A percentile compares a stretch with the other conserved stretches of the same genome.
Evolutionary conservation across 2,113 vertebrate species (phyloP).

Genomic region (Megaptera novaeangliae): DNA sequence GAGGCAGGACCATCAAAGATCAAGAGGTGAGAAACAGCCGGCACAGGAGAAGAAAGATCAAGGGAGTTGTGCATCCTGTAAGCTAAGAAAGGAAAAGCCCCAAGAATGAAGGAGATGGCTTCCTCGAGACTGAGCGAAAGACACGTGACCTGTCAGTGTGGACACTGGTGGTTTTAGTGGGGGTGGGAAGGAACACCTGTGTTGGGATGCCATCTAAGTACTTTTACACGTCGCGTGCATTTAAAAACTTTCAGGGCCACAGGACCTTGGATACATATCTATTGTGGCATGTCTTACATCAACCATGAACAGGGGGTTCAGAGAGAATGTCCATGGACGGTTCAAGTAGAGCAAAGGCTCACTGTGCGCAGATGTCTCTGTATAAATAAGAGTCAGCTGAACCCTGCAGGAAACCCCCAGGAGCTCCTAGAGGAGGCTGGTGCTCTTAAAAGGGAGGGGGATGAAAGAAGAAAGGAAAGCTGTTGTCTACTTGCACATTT

Average conservation of each 20-base stretch:
- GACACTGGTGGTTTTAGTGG: neutral
- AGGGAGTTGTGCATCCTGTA: accelerated
- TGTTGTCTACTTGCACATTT: neutral
- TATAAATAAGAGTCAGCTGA: neutral
- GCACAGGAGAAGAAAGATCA: neutral
- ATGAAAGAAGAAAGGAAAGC: neutral
- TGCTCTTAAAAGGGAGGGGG: neutral
- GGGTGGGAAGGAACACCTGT: accelerated
- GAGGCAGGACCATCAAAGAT: neutral
- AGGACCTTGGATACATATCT: neutral
- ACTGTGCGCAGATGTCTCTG: neutral
- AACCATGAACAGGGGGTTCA: neutral
- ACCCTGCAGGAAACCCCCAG: neutral
- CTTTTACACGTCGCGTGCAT: accelerated
- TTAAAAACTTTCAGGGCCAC: neutral
- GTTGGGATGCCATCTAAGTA: neutral
- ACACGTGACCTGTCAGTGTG: neutral
- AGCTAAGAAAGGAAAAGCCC: neutral
- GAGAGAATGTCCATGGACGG: neutral
- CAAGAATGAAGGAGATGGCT: neutral
- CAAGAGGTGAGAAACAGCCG: neutral
- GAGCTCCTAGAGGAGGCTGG: neutral
- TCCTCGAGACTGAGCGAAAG: neutral
- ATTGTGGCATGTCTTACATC: neutral
- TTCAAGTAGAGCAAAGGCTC: neutral